Evolutionary conservation across 2,797 vertebrate genomes (phyloP).

Genomic region (Mormyrus hasselquistii): DNA sequence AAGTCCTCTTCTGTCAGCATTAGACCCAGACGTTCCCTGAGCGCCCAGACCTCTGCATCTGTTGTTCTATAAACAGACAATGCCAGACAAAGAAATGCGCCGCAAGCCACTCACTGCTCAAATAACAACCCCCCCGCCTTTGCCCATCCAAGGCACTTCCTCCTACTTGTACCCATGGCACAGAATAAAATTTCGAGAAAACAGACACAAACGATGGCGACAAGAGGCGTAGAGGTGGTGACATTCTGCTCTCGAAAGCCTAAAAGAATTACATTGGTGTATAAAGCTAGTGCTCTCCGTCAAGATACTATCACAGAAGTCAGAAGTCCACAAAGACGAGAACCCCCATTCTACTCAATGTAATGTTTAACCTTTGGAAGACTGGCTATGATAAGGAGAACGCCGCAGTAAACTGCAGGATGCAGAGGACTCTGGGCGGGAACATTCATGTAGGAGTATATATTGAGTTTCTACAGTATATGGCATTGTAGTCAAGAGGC

Average conservation of each 20-base stretch:
- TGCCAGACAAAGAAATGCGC: constrained; percentile 12
- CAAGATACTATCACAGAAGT: background rate
- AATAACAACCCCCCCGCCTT: background rate
- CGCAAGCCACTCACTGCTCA: background rate
- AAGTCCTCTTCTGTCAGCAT: background rate
- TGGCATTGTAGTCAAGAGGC: background rate
- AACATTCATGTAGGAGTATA: background rate
- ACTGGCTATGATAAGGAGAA: background rate
- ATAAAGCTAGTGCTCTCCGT: background rate
- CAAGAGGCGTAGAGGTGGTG: background rate
- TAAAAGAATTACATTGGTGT: background rate
- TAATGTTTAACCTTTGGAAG: constrained; percentile 2
- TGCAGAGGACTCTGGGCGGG: background rate
- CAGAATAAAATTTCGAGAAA: background rate
- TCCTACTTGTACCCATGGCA: background rate
- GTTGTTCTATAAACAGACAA: constrained; percentile 21
- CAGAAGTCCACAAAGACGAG: background rate
- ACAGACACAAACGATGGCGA: background rate
- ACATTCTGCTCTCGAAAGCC: background rate
- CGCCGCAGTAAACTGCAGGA: background rate
- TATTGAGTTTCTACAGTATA: background rate
- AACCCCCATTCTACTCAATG: background rate
- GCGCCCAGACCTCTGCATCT: background rate
- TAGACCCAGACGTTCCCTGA: background rate
- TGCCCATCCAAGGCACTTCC: constrained; percentile 5